A percentile compares a stretch with the other conserved stretches of the same genome.
These are phyloP conservation scores for Diadumene lineata DNA, from an alignment of 92 coral and sea anemone genomes.

Conservation along the genomic window DNA sequence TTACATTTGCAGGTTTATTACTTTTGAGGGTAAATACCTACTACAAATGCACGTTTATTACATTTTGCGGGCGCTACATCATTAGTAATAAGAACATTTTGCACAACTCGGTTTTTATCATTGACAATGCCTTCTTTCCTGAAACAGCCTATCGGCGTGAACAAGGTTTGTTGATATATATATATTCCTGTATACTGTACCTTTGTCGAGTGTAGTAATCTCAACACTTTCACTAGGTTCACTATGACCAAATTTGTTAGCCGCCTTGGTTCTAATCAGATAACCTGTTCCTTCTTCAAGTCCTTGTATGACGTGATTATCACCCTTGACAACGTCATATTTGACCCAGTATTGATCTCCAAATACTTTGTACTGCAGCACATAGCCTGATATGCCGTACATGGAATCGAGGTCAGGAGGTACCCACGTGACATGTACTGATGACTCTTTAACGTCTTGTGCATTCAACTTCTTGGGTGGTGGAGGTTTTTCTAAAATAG, in stretches of 20 bases:
- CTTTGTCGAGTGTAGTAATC: conserved; percentile 48
- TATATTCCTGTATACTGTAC: no score
- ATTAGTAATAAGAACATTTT: no score
- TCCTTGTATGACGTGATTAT: conserved; percentile 57
- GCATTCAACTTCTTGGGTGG: conserved; percentile 56
- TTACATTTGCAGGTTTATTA: no score
- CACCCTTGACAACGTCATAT: conserved; percentile 46
- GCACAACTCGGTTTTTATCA: no score
- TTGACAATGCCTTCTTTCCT: neutral
- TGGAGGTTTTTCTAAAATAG: conserved; percentile 76
- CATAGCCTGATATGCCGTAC: conserved; percentile 60
- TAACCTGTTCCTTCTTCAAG: conserved; percentile 67
- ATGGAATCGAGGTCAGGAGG: conserved; percentile 68
- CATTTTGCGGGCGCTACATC: no score
- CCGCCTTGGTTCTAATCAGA: conserved; percentile 60
- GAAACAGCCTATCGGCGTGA: neutral
- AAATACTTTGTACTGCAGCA: conserved; percentile 60
- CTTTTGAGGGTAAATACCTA: no score
- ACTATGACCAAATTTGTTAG: conserved; percentile 69
- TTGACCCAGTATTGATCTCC: conserved; percentile 48
- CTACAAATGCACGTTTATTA: no score
- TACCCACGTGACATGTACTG: conserved; percentile 59
- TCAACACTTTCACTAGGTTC: conserved; percentile 61
- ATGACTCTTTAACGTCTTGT: conserved; percentile 51
- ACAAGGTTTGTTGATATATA: no score